These are phyloP conservation scores for Podarcis raffonei DNA, from an alignment of 2,113 vertebrate genomes.

Conservation along the genomic window DNA sequence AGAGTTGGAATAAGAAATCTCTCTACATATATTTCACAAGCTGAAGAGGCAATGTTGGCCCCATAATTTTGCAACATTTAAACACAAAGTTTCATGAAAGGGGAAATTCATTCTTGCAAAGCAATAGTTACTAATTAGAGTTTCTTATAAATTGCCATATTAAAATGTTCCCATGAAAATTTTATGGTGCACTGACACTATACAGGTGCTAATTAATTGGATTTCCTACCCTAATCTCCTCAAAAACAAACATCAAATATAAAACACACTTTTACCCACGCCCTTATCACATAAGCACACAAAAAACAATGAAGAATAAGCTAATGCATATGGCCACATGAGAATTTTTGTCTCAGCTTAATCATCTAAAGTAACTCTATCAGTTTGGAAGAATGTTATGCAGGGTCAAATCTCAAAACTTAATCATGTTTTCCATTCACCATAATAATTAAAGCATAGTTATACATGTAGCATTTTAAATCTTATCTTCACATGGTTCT, in stretches of 20 bases:
- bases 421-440: not conserved
- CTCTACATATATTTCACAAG: not conserved
- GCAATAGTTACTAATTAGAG: constrained; percentile 49
- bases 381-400: not conserved
- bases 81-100: constrained; percentile 32
- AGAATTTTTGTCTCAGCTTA: not conserved
- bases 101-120: constrained; percentile 31
- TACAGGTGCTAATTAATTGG: constrained; percentile 38
- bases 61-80: constrained; percentile 22
- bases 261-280: constrained; percentile 19
- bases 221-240: constrained; percentile 36
- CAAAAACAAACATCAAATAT: constrained; percentile 23
- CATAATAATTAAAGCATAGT: not conserved
- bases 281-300: not conserved
- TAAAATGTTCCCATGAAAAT: constrained; percentile 37
- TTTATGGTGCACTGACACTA: constrained; percentile 28
- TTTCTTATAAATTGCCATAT: constrained; percentile 15
- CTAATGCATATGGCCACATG: not conserved
- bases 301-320: not conserved
- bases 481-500: not conserved
- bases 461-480: not conserved
- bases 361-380: not conserved
- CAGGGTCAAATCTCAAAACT: not conserved
- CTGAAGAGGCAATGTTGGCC: not conserved
- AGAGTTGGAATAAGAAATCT: constrained; percentile 11